Evolutionary conservation across 2,113 vertebrate genomes (phyloP).

Genomic region (Xiphias gladius): DNA sequence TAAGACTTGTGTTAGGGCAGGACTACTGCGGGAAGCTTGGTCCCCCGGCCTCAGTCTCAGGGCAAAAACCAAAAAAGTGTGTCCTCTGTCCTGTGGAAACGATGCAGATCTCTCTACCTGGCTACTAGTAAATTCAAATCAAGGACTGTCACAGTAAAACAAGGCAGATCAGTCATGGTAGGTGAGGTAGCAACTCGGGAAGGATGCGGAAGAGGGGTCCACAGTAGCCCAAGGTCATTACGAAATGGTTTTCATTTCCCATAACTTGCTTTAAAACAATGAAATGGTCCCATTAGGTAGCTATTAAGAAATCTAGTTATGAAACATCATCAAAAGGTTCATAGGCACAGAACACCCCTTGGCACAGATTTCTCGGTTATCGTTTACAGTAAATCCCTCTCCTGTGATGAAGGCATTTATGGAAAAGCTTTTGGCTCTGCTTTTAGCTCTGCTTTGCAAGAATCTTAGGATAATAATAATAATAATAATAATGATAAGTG

Average conservation of each 20-base stretch:
- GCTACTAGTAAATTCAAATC: conserved; percentile 40
- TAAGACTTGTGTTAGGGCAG: conserved; percentile 70
- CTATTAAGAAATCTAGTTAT: conserved; percentile 23
- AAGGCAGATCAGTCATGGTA: conserved; percentile 29
- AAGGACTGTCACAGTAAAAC: conserved; percentile 28
- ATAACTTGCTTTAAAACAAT: conserved; percentile 52
- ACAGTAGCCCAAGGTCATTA: conserved; percentile 47
- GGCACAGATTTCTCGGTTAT: conserved; percentile 30
- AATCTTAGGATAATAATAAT: not conserved
- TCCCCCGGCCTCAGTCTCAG: conserved; percentile 47
- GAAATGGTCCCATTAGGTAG: conserved; percentile 22
- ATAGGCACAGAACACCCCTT: conserved; percentile 3
- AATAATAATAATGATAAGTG: too few relatives aligned
- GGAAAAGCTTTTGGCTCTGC: conserved; percentile 14
- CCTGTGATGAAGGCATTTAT: conserved; percentile 39
- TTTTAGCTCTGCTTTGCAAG: conserved; percentile 32
- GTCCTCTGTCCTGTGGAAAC: not conserved
- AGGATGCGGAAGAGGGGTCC: conserved; percentile 7
- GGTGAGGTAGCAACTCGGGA: conserved; percentile 43
- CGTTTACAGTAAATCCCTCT: conserved; percentile 43
- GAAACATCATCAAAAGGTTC: conserved; percentile 41
- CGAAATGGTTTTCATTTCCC: conserved; percentile 9
- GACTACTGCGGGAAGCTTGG: conserved; percentile 51
- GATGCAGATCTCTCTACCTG: not conserved
- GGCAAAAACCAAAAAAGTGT: conserved; percentile 19